phyloP scores from a whole-genome alignment of 2,113 vertebrate genomes.

The Vicugna pacos region DNA sequence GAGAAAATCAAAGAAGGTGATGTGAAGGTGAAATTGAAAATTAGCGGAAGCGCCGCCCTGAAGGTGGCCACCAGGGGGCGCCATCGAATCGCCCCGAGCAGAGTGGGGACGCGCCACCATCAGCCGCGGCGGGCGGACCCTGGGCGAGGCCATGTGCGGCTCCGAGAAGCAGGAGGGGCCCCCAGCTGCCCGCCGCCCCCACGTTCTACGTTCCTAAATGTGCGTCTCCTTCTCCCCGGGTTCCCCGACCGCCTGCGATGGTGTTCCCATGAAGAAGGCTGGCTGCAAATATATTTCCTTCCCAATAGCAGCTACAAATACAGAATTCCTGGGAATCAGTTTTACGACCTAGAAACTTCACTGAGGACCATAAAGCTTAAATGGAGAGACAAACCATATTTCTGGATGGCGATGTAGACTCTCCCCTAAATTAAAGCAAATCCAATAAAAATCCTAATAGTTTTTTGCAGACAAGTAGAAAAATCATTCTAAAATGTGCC shows the following conservation, averaged over 20 bases:
- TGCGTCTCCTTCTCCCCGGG: background rate
- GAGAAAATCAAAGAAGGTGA: background rate
- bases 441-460: background rate
- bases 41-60: background rate
- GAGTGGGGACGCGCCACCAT: background rate
- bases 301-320: background rate
- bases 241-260: accelerated
- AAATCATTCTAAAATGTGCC: slow-evolving; percentile 17
- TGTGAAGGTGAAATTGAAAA: background rate
- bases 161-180: background rate
- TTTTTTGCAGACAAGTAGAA: background rate
- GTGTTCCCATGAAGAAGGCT: background rate
- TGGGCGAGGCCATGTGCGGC: accelerated
- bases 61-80: background rate
- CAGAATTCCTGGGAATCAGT: background rate
- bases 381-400: background rate
- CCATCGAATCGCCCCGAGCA: background rate
- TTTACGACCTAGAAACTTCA: background rate
- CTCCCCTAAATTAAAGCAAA: background rate
- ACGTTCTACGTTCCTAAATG: background rate
- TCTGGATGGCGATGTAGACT: background rate
- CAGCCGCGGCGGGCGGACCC: accelerated
- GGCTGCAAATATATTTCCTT: background rate
- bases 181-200: background rate
- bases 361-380: background rate